These are phyloP conservation scores for Dyspetes luteomarginatus DNA, from an alignment of 2,888 invertebrate genomes.

Conservation along the genomic window DNA sequence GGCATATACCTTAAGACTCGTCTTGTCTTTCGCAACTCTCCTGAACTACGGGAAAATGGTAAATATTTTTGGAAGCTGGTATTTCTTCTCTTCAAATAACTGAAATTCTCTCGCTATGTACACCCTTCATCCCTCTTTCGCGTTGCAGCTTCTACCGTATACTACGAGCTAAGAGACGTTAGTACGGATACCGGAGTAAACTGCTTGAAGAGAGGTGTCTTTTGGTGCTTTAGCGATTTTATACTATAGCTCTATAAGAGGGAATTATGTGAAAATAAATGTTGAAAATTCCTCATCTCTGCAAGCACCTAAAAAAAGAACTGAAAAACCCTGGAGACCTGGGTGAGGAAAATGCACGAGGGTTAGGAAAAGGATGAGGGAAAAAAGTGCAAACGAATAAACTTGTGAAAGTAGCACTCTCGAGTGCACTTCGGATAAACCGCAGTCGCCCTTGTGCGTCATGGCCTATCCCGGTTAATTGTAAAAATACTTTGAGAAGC, in stretches of 20 bases:
- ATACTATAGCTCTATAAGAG: slow-evolving; percentile 14
- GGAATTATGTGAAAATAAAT: slow-evolving; percentile 17
- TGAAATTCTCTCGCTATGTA: slow-evolving; percentile 50
- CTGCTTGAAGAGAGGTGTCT: slow-evolving; percentile 6
- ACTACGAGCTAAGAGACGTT: slow-evolving; percentile 21
- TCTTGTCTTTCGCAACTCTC: not conserved
- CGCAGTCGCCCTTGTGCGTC: slow-evolving; percentile 64
- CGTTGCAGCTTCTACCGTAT: not conserved
- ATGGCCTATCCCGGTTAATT: slow-evolving; percentile 75
- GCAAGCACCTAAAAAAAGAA: slow-evolving; percentile 21
- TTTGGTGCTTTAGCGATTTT: slow-evolving; percentile 11
- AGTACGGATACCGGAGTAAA: slow-evolving; percentile 48
- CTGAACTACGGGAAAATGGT: slow-evolving; percentile 21
- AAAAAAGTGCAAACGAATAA: slow-evolving; percentile 58
- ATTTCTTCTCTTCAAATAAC: slow-evolving; percentile 58
- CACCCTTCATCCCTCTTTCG: not conserved
- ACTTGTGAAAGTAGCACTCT: slow-evolving; percentile 55
- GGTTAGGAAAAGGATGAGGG: slow-evolving; percentile 46
- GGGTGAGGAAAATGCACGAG: not conserved
- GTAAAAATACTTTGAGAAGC: slow-evolving; percentile 75
- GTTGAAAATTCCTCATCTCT: slow-evolving; percentile 14
- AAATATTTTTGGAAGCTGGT: slow-evolving; percentile 58
- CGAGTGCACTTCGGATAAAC: slow-evolving; percentile 56
- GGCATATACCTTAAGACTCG: slow-evolving; percentile 33
- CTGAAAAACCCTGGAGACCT: slow-evolving; percentile 20